Conservation (phyloP, 2,888 invertebrate species). For the Achlya flavicornis region DNA sequence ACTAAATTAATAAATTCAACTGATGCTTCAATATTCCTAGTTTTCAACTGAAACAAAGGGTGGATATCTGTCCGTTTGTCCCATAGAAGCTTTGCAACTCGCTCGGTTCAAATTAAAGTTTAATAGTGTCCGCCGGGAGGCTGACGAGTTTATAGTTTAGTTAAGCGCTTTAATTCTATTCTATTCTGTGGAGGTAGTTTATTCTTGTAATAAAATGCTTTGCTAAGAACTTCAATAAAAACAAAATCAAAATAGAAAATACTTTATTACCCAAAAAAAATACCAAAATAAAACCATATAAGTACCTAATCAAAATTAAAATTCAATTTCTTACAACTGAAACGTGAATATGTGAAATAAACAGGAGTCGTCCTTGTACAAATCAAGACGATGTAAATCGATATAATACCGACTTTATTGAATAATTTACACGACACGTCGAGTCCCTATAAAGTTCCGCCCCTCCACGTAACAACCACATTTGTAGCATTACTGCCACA, state of each 20-base stretch:
- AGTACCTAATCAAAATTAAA: no score
- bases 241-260: no score
- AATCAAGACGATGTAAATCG: neutral
- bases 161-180: neutral
- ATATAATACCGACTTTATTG: neutral
- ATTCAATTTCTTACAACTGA: no score
- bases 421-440: neutral
- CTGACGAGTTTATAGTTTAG: neutral
- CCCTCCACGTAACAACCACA: neutral
- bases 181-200: neutral
- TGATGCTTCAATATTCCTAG: neutral
- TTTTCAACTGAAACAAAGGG: neutral
- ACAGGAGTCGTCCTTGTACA: neutral
- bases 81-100: neutral
- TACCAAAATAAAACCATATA: no score
- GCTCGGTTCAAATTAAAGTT: slow-evolving; percentile 6
- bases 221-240: neutral
- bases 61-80: neutral
- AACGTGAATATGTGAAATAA: neutral
- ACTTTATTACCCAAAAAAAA: no score
- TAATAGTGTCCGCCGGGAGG: slow-evolving; percentile 5
- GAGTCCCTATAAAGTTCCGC: neutral
- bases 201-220: neutral
- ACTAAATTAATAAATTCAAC: neutral
- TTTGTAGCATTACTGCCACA: neutral